These are phyloP conservation scores for Orbicella faveolata DNA, from an alignment of 64 coral and sea anemone species.

Conservation along the genomic window DNA sequence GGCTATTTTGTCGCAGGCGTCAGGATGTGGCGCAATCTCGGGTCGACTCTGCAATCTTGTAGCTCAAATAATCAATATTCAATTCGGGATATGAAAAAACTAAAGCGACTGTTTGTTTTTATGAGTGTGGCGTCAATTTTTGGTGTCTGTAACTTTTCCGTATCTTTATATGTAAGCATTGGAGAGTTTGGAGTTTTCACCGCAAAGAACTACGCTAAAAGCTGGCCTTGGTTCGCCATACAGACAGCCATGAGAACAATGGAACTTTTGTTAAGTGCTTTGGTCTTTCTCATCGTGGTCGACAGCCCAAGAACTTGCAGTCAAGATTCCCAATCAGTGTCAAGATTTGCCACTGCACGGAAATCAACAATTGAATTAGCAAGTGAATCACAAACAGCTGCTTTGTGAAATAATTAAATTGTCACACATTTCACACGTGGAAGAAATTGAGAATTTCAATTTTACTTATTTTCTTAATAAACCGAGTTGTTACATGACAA, in stretches of 20 bases:
- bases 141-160: conserved; percentile 8
- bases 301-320: neutral
- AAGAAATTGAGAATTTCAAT: too few species aligned
- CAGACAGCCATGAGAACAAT: conserved; percentile 36
- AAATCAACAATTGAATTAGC: too few species aligned
- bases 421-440: too few species aligned
- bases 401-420: too few species aligned
- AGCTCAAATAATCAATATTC: neutral
- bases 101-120: conserved; percentile 3
- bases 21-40: conserved; percentile 69
- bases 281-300: conserved; percentile 14
- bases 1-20: conserved; percentile 64
- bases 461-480: too few species aligned
- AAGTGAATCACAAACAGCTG: too few species aligned
- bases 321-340: neutral
- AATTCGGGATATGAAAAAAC: neutral
- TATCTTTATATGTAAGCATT: conserved; percentile 3
- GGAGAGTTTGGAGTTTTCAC: conserved; percentile 6
- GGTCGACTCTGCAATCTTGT: conserved; percentile 2
- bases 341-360: too few species aligned
- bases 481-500: too few species aligned
- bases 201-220: neutral
- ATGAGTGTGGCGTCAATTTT: conserved; percentile 19
- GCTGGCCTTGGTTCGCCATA: conserved; percentile 45
- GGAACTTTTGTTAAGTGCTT: conserved; percentile 26